Conservation (phyloP, 1,140 invertebrate genomes). For the Catajapyx aquilonaris region DNA sequence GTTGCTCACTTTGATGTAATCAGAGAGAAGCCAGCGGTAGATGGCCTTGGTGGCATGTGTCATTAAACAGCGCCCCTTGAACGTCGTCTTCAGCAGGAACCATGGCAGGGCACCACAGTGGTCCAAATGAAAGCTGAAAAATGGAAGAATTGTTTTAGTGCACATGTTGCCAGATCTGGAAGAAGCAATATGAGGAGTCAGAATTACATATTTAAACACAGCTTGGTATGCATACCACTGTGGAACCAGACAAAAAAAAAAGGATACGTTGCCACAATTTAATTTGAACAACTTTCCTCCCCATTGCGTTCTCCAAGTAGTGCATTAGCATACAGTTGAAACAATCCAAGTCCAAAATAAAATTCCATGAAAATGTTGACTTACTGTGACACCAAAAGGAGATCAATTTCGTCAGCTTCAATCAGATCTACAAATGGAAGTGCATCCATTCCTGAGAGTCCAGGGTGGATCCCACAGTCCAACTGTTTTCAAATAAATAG, state of each 20-base stretch:
- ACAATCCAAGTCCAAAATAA: constrained; percentile 1
- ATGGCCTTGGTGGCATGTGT: constrained; percentile 99
- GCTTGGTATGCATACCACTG: too few relatives aligned
- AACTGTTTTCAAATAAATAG: too few relatives aligned
- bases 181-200: too few relatives aligned
- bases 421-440: constrained; percentile 94
- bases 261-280: too few relatives aligned
- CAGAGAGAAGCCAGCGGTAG: constrained; percentile 92
- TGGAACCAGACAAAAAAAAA: too few relatives aligned
- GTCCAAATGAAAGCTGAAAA: constrained; percentile 82
- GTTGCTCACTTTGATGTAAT: constrained; percentile 98
- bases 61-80: constrained; percentile 98
- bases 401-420: constrained; percentile 91
- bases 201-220: too few relatives aligned
- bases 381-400: constrained; percentile 89
- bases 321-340: too few relatives aligned
- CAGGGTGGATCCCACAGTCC: constrained; percentile 98
- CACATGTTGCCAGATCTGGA: too few relatives aligned
- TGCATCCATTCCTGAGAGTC: constrained; percentile 88
- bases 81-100: constrained; percentile 93
- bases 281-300: too few relatives aligned
- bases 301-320: too few relatives aligned
- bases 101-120: constrained; percentile 96
- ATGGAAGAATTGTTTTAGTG: constrained; percentile 4
- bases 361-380: too few relatives aligned